Evolutionary conservation across 2,888 invertebrate species (phyloP).

Genomic region (Laspeyria flexula): DNA sequence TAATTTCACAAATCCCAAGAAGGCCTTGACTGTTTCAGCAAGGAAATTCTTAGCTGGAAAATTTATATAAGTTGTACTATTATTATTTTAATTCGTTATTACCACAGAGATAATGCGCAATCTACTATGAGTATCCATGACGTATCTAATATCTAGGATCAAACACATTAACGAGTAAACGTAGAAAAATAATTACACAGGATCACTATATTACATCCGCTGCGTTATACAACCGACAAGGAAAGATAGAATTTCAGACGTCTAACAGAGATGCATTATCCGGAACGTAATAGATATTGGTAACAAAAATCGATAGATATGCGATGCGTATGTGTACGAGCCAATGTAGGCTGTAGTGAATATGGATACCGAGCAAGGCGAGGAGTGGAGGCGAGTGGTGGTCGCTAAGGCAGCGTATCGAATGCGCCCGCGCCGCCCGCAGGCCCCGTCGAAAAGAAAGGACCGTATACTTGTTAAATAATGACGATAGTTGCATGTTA

Average conservation of each 20-base stretch:
- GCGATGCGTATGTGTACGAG: conserved; percentile 24
- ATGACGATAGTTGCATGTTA: conserved; percentile 82
- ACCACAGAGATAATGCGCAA: no score
- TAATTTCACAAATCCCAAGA: no score
- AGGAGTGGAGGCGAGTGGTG: conserved; percentile 60
- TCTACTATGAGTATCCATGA: no score
- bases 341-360: conserved; percentile 53
- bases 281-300: conserved; percentile 42
- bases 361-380: conserved; percentile 31
- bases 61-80: neutral
- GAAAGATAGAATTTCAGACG: conserved; percentile 39
- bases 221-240: conserved; percentile 31
- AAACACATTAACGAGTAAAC: conserved; percentile 1
- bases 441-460: conserved; percentile 82
- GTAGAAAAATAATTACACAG: neutral
- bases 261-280: conserved; percentile 34
- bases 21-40: no score
- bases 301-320: conserved; percentile 36
- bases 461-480: conserved; percentile 81
- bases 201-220: conserved; percentile 10
- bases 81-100: conserved; percentile 5
- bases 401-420: conserved; percentile 73
- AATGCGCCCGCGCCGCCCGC: conserved; percentile 64
- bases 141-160: neutral
- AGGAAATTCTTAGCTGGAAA: no score